A percentile compares a stretch with the other conserved stretches of the same genome.
Evolutionary conservation across 2,797 vertebrate species (phyloP).

Genomic region (Anolis apletophallus): DNA sequence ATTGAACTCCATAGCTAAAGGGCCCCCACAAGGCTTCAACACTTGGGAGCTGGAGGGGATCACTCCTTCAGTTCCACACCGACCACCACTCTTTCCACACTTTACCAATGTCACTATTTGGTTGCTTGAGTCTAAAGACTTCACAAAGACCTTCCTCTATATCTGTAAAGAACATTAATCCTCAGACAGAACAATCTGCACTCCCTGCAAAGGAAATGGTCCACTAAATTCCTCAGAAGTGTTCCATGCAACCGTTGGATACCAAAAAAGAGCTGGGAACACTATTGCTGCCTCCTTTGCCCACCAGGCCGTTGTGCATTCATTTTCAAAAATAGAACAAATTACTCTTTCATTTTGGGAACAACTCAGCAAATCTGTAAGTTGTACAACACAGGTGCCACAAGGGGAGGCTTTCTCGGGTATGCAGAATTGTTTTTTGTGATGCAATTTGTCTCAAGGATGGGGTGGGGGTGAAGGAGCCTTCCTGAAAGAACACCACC

Average conservation of each 20-base stretch:
- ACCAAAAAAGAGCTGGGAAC: not conserved
- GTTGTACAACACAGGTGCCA: too few relatives aligned
- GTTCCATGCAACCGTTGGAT: too few relatives aligned
- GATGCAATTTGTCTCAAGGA: not conserved
- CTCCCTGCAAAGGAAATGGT: not conserved
- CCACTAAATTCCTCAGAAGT: not conserved
- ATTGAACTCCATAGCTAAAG: not conserved
- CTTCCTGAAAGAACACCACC: not conserved
- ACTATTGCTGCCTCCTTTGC: too few relatives aligned
- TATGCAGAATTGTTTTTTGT: too few relatives aligned
- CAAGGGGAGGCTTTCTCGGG: not conserved
- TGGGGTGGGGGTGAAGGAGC: too few relatives aligned
- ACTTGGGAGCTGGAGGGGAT: not conserved
- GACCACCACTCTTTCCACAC: not conserved
- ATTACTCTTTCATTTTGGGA: too few relatives aligned
- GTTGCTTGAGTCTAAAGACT: too few relatives aligned
- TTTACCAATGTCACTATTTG: not conserved
- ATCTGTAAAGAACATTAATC: too few relatives aligned
- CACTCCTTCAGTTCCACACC: too few relatives aligned
- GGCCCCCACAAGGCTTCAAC: not conserved
- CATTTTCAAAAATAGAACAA: not conserved
- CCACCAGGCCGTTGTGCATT: too few relatives aligned
- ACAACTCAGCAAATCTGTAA: not conserved
- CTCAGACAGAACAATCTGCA: too few relatives aligned
- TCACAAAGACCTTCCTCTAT: not conserved